Base-by-base conservation (phyloP, 2,113 vertebrate genomes). In the Narcine bancroftii region DNA sequence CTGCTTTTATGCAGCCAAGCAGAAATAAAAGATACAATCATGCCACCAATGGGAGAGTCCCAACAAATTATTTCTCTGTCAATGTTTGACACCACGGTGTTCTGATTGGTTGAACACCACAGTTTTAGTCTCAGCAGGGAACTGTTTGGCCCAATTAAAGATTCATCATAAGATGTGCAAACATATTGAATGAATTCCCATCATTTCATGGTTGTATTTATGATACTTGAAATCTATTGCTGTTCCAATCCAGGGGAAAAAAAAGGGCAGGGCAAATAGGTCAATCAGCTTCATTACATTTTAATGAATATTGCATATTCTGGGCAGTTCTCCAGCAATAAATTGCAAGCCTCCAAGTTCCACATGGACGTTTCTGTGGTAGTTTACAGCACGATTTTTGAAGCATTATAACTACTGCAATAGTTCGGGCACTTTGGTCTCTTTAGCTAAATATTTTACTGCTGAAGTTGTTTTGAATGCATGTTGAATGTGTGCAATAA, bases 71-170 rank as follows among this genome's bases (percentile, higher is more conserved):
- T 91, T 91, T 45, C 36, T 21, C 81, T 63, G 89, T 69, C 65
- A 91, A 69, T 91, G 36, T 91, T 91, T 91, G 60, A 91, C 81
- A 91, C 65, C 39, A 33, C 69, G 42, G 24, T 69, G 47, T 47
- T 33, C 89, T 91, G 89, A 71, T 45, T 91, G 89, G 42, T 26
- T 66, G 65, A 91, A 71, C 26, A 69, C 65, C 6, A 19, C 29
- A 29, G 60, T 91, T 91, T 33, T 47, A 47, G 13, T 69, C 89
- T 91, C 26, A 47, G 89, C 45, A 33, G 89, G 65, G 89, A 45
- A 71, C 21, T 66, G 65, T 69, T 69, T 69, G 42, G 87, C 63
- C 63, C 81, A 69, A 65, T 91, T 91, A 47, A 69, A 29, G 89
- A 91, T 69, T 39, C 19, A 69, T 69, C 0, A 45, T 65, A 69